Conservation (phyloP, 2,113 vertebrate genomes). For the Vombatus ursinus region DNA sequence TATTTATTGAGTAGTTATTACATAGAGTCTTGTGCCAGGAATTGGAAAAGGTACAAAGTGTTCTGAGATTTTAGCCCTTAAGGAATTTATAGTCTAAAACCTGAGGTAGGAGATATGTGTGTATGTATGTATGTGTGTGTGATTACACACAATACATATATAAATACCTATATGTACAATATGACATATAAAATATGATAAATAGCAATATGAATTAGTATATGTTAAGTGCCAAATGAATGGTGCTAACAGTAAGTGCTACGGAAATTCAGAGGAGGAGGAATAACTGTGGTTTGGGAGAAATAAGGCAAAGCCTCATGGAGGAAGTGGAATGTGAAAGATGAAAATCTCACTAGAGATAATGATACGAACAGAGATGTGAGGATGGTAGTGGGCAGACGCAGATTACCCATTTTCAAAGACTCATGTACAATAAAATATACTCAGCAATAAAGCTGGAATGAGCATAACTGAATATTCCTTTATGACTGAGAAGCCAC, state of each 20-base stretch:
- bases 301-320: background rate
- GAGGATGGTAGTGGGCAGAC: background rate
- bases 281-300: background rate
- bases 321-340: background rate
- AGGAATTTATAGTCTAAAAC: no score
- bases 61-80: no score
- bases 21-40: background rate
- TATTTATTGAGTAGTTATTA: no score
- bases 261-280: background rate
- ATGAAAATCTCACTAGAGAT: background rate
- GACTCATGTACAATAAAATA: background rate
- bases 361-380: background rate
- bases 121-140: no score
- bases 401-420: background rate
- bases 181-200: background rate
- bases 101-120: no score
- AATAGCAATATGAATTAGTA: background rate
- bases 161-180: background rate
- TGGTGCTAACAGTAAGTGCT: background rate
- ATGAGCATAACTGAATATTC: background rate
- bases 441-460: background rate
- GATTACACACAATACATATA: no score
- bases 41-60: background rate
- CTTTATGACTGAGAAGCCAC: background rate
- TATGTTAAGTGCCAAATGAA: background rate